Conservation (phyloP, 2,888 invertebrate species). For the Imbricaverruca yamaguchii region DNA sequence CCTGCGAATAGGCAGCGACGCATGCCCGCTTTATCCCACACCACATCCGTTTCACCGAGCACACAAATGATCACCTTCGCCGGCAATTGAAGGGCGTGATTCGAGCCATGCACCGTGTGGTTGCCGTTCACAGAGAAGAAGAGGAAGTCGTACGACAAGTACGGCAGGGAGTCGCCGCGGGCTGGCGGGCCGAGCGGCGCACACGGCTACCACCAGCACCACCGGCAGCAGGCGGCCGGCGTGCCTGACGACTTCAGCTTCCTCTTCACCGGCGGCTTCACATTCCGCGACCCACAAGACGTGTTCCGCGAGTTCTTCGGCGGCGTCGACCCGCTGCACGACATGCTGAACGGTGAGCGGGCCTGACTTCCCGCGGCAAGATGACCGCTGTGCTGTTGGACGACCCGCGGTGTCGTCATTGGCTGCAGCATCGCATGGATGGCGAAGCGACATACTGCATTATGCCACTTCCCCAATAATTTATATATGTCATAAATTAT, state of each 20-base stretch:
- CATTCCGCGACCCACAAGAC: slow-evolving; percentile 96
- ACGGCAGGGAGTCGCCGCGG: slow-evolving; percentile 83
- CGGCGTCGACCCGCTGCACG: slow-evolving; percentile 71
- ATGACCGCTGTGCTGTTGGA: too few relatives aligned
- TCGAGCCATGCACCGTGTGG: too few relatives aligned
- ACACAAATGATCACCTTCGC: too few relatives aligned
- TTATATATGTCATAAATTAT: too few relatives aligned
- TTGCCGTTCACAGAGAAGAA: slow-evolving; percentile 68
- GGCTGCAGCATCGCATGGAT: too few relatives aligned
- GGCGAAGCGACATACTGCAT: too few relatives aligned
- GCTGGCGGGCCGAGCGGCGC: slow-evolving; percentile 51
- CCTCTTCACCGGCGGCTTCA: slow-evolving; percentile 62
- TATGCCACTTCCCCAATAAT: too few relatives aligned
- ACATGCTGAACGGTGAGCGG: slow-evolving; percentile 53
- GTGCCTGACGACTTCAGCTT: slow-evolving; percentile 59
- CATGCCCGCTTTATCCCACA: too few relatives aligned
- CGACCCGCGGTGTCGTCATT: too few relatives aligned
- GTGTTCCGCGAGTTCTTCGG: slow-evolving; percentile 99
- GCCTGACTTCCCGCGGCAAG: neutral
- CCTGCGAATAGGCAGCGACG: too few relatives aligned
- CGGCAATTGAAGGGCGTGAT: too few relatives aligned
- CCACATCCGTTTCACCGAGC: too few relatives aligned
- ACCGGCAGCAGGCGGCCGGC: slow-evolving; percentile 39
- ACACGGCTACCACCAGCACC: slow-evolving; percentile 34
- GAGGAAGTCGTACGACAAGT: slow-evolving; percentile 84